Percentiles rank a stretch among this genome's conserved stretches.
Conservation (phyloP, 2,113 vertebrate genomes). For the Ariopsis seemanni region DNA sequence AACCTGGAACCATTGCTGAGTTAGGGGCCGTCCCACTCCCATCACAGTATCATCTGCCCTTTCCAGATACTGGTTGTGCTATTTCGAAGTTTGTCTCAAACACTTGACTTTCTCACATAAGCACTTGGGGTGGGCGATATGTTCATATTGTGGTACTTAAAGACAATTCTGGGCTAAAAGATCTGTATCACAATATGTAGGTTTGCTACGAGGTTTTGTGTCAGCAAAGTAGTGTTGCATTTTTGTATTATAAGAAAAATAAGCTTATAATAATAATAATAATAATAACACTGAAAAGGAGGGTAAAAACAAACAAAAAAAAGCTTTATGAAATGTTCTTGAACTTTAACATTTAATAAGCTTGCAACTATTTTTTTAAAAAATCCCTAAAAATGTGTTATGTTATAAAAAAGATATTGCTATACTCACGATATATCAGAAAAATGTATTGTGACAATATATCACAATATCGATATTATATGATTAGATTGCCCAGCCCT, state of each 20-base stretch:
- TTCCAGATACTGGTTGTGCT: slow-evolving; percentile 40
- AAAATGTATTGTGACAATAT: background rate
- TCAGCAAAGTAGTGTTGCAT: background rate
- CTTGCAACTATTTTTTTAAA: background rate
- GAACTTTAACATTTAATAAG: background rate
- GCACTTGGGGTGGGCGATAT: background rate
- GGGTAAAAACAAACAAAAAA: background rate
- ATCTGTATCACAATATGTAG: background rate
- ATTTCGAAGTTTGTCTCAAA: slow-evolving; percentile 1
- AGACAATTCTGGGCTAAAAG: background rate
- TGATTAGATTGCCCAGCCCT: background rate
- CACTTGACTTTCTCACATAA: background rate
- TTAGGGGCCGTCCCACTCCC: slow-evolving; percentile 52
- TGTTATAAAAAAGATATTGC: background rate
- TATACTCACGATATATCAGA: too few species aligned
- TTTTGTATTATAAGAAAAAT: background rate
- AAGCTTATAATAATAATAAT: background rate
- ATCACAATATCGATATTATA: background rate
- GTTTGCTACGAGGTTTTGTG: background rate
- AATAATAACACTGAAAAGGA: background rate
- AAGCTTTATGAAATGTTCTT: background rate
- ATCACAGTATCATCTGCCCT: slow-evolving; percentile 32
- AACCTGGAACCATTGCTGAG: slow-evolving; percentile 62
- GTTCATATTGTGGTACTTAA: background rate
- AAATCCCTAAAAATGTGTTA: background rate